Evolutionary conservation across 2,113 vertebrate genomes (phyloP), one percentile per base, ranked within the genome.

Genomic region (Trogon melanurus): DNA sequence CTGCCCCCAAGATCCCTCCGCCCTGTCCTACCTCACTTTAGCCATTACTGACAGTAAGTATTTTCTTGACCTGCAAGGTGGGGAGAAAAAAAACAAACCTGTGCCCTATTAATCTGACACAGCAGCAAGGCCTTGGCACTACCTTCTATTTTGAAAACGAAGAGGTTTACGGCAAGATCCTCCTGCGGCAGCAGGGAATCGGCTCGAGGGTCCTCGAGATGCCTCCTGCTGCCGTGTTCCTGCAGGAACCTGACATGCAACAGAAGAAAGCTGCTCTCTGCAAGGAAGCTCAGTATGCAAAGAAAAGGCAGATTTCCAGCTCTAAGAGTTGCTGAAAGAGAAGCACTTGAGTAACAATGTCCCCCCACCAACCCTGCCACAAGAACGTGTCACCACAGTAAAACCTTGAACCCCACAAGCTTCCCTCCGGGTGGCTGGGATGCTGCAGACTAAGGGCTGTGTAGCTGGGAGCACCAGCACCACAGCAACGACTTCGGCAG

Each of bases 361-460:
- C 17, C 23, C 8, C 3, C 10, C 32, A 58, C 10, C 34, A 61
- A 30, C 5, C 11, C 53, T 53, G 25, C 17, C 48, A 27, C 19
- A 48, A 29, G n/a, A 79, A 79, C 0, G 0, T 10, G 29, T 9
- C 51, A 69, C 41, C 9, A 48, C 36, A 53, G 36, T 0, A 0
- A 17, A 32, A 69, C 29, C 50, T 12, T 70, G 22, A 53, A 67
- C 10, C 13, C 29, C 32, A 48, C 18, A 26, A 67, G 32, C 20
- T n/a, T 44, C 50, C 41, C n/a, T 58, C 14, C 41, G 17, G 26
- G n/a, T 19, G 57, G 53, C 19, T 11, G 36, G n/a, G 54, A 25
- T 57, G 41, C 25, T 65, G 61, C 48, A 47, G 30, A 36, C 10
- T 5, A 16, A 82, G 16, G 20, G 16, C 6, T 20, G 21, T 0